Evolutionary conservation across 1,140 invertebrate genomes (phyloP).

Genomic region (Drosophila ohnishii): DNA sequence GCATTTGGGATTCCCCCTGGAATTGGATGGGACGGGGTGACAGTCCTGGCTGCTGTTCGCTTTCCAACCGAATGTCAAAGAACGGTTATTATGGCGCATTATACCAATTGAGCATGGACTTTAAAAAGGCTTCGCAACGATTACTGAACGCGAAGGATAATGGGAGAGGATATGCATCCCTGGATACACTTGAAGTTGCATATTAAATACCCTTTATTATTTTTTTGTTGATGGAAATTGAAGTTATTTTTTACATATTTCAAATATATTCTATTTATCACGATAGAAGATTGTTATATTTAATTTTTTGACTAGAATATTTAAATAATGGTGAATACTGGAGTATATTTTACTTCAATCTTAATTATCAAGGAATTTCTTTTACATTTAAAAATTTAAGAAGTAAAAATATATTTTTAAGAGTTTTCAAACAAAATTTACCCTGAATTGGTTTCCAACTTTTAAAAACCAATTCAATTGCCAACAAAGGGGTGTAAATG

Average conservation of each 20-base stretch:
- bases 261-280: neutral
- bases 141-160: slow-evolving; percentile 58
- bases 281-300: neutral
- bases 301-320: too few relatives aligned
- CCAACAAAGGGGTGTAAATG: slow-evolving; percentile 19
- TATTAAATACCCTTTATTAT: neutral
- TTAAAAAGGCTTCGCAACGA: slow-evolving; percentile 46
- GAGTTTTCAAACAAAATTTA: too few relatives aligned
- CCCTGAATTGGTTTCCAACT: neutral
- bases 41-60: slow-evolving; percentile 31
- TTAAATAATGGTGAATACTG: too few relatives aligned
- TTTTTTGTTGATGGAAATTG: neutral
- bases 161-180: slow-evolving; percentile 15
- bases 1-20: slow-evolving; percentile 12
- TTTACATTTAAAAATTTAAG: too few relatives aligned
- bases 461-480: neutral
- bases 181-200: neutral
- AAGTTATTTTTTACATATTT: neutral
- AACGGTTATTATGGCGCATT: slow-evolving; percentile 59
- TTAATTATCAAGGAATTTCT: too few relatives aligned
- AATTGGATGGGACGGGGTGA: slow-evolving; percentile 22
- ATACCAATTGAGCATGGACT: slow-evolving; percentile 51
- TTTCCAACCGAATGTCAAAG: slow-evolving; percentile 33
- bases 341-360: too few relatives aligned
- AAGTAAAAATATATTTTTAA: too few relatives aligned